Base-by-base conservation (phyloP, 1,140 invertebrate genomes). In the Brachionus manjavacas region DNA sequence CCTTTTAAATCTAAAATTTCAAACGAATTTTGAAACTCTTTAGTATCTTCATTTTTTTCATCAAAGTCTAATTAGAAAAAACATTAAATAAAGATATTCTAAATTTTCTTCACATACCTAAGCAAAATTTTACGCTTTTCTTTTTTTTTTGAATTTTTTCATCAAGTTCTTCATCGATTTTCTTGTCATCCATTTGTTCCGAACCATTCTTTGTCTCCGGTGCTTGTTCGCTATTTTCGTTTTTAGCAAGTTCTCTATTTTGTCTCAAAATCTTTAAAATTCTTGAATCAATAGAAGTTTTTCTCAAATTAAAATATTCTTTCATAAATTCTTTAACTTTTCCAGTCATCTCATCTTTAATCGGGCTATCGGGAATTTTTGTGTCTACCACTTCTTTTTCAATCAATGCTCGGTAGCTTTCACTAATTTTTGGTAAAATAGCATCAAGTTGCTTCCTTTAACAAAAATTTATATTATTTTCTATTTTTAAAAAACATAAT, bases 231-330 rank as follows among this genome's bases (percentile, higher is more conserved):
- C 8, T 4, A 4, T 60, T 60, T 23, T 60, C 52, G 11, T 20
- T 60, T 9, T 20, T 60, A 8, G 16, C 52, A 23, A 60, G 52
- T 7, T 60, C 52, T 25, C 9, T 16, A 25, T 72, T 72, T 41
- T 72, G 31, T 41, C 68, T 72, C 14, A 72, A 20, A 39, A 11
- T 7, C 31, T 72, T 39, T n/a, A 72, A 20, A 16, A 49, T 9
- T 20, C 46, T 76, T 11, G 20, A n/a, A 49, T 76, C n/a, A 4
- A 76, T 12, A 12, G 43, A 49, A 11, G 72, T 11, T 76, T 76
- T 76, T 20, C 20, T 31, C 25, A 76, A 49, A 31, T 76, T 76
- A 76, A 49, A 76, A 76, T 76, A 76, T 12, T 76, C 43, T 49
- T 76, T 49, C 25, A 76, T 49, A 12, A 76, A 76, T 49, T 76